Conservation (phyloP, 1,140 invertebrate species). For the Drosophila subobscura region DNA sequence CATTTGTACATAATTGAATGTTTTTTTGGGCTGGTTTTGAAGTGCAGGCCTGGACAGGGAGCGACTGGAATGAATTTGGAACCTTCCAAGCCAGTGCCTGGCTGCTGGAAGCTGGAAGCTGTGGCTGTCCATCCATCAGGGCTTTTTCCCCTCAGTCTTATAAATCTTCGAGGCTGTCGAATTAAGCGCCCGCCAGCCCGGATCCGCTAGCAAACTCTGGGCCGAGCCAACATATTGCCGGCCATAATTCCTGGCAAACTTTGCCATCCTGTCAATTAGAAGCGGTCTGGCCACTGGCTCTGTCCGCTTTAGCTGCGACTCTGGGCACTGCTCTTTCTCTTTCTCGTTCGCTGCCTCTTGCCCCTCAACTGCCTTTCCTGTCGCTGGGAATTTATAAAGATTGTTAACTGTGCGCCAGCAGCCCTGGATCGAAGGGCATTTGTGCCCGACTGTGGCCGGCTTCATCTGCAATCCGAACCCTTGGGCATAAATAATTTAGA, state of each 20-base stretch:
- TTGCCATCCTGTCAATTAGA: slow-evolving; percentile 69
- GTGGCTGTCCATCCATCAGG: slow-evolving; percentile 26
- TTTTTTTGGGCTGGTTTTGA: too few relatives aligned
- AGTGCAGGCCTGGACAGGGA: too few relatives aligned
- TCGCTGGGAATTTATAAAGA: slow-evolving; percentile 55
- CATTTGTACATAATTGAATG: too few relatives aligned
- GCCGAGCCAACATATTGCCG: slow-evolving; percentile 37
- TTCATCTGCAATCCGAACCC: slow-evolving; percentile 16
- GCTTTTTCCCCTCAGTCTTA: slow-evolving; percentile 27
- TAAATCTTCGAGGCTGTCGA: slow-evolving; percentile 71
- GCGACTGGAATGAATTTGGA: too few relatives aligned
- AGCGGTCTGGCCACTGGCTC: slow-evolving; percentile 26
- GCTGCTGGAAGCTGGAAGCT: too few relatives aligned
- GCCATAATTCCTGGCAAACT: slow-evolving; percentile 68
- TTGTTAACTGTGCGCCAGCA: slow-evolving; percentile 13
- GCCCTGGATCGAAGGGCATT: slow-evolving; percentile 14
- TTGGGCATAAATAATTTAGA: slow-evolving; percentile 50
- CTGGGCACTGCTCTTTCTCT: background rate
- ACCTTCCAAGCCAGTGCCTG: too few relatives aligned
- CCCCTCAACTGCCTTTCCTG: slow-evolving; percentile 11
- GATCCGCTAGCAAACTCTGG: background rate
- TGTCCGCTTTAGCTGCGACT: background rate
- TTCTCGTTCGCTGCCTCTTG: background rate
- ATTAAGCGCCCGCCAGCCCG: slow-evolving; percentile 42
- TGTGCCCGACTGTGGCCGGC: background rate